These are phyloP conservation scores for Enoplolaimus lenunculus DNA, from an alignment of 2,888 invertebrate species.

Conservation along the genomic window DNA sequence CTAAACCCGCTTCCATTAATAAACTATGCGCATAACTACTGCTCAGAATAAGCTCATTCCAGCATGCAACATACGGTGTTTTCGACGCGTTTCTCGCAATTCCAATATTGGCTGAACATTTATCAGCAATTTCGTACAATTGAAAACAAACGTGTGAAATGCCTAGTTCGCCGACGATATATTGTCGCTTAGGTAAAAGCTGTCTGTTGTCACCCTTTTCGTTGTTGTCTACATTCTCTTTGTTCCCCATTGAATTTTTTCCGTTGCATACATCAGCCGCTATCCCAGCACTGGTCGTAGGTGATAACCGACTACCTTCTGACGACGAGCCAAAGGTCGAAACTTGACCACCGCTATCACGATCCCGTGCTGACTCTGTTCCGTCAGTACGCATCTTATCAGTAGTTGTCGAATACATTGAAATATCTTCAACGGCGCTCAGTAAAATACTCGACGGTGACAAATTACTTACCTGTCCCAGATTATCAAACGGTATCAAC, in stretches of 20 bases:
- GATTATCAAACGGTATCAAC: constrained; percentile 1
- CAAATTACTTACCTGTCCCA: not conserved
- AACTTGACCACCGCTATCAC: not conserved
- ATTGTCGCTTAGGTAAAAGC: not conserved
- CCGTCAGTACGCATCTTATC: not conserved
- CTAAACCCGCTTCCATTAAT: constrained; percentile 5
- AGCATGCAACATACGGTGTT: constrained; percentile 24
- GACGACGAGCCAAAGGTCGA: not conserved
- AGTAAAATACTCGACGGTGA: constrained; percentile 12
- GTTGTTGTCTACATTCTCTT: too few species aligned
- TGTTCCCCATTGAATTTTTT: too few species aligned
- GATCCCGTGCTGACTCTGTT: not conserved
- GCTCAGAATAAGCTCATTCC: constrained; percentile 20
- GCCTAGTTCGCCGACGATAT: not conserved
- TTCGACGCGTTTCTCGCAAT: constrained; percentile 27
- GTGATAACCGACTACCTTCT: not conserved
- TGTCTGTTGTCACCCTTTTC: not conserved
- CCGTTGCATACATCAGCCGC: too few species aligned
- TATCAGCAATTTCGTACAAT: constrained; percentile 25
- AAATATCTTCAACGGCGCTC: not conserved
- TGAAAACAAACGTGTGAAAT: constrained; percentile 23
- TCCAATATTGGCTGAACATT: constrained; percentile 21
- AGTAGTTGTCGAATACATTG: not conserved
- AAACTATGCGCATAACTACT: not conserved
- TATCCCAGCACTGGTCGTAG: not conserved